These are phyloP conservation scores for Spodoptera frugiperda DNA, from an alignment of 1,140 invertebrate genomes.

Conservation along the genomic window DNA sequence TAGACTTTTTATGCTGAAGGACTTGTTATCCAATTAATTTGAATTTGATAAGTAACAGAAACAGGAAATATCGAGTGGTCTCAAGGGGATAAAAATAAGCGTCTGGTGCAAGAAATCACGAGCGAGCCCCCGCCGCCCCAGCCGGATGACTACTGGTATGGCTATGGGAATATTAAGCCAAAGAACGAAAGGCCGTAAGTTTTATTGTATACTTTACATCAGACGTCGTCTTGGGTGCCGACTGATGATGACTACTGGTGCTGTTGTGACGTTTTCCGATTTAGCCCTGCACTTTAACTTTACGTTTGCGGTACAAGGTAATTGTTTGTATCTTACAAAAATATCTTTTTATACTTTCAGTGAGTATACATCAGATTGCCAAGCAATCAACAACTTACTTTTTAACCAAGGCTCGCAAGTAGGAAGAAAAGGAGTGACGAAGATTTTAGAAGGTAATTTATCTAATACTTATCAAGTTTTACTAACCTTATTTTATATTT, in stretches of 20 bases:
- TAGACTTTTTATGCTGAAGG: neutral
- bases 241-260: too few species aligned
- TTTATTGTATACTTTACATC: neutral
- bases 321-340: too few species aligned
- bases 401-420: constrained; percentile 66
- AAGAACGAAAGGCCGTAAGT: constrained; percentile 26
- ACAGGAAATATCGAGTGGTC: constrained; percentile 76
- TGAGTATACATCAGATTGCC: constrained; percentile 59
- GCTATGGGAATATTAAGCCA: constrained; percentile 54
- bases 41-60: constrained; percentile 39
- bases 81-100: constrained; percentile 57
- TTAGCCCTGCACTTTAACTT: too few species aligned
- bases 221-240: too few species aligned
- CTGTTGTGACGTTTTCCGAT: too few species aligned
- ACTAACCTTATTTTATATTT: neutral
- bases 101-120: constrained; percentile 75
- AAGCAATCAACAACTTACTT: constrained; percentile 69
- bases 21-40: neutral
- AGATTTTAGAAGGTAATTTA: constrained; percentile 54
- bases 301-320: too few species aligned
- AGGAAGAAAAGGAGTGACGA: constrained; percentile 53
- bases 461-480: neutral
- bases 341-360: constrained; percentile 48
- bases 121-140: constrained; percentile 51
- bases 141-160: constrained; percentile 62